phyloP scores from a whole-genome alignment of 1,140 invertebrate species.

The Neodiprion fabricii region DNA sequence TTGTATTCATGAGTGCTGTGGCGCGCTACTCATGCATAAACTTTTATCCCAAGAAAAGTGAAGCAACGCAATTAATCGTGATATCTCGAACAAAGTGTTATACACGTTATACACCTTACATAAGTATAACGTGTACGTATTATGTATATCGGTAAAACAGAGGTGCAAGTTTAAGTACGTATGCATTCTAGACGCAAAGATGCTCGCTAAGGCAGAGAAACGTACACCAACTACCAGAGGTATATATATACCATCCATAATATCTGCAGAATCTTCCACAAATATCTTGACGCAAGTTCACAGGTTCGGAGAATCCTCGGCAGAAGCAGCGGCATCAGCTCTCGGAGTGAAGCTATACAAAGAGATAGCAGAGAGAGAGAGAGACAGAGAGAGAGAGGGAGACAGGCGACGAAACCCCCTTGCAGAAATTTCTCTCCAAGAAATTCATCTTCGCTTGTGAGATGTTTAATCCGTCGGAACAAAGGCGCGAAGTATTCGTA shows the following conservation, averaged over 20 bases:
- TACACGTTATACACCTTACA: neutral
- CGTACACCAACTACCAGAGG: too few species aligned
- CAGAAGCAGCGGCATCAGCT: slow-evolving; percentile 3
- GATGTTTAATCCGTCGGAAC: neutral
- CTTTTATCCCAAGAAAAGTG: neutral
- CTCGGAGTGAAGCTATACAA: neutral
- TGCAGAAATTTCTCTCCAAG: neutral
- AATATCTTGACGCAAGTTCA: too few species aligned
- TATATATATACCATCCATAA: too few species aligned
- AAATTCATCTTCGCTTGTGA: neutral
- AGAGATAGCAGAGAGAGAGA: slow-evolving; percentile 5
- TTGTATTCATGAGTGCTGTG: neutral
- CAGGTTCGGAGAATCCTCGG: neutral
- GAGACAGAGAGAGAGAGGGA: slow-evolving; percentile 14
- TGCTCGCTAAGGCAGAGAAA: too few species aligned
- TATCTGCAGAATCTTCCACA: too few species aligned
- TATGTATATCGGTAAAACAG: too few species aligned
- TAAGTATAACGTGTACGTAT: too few species aligned
- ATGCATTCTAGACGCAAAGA: too few species aligned
- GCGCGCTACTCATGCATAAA: neutral
- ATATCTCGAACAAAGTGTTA: neutral
- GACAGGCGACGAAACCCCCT: neutral
- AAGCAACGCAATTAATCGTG: slow-evolving; percentile 1
- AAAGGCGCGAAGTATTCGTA: neutral
- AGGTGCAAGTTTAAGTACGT: too few species aligned